phyloP scores from a whole-genome alignment of 64 coral and sea anemone species.

The Astreopora myriophthalma region DNA sequence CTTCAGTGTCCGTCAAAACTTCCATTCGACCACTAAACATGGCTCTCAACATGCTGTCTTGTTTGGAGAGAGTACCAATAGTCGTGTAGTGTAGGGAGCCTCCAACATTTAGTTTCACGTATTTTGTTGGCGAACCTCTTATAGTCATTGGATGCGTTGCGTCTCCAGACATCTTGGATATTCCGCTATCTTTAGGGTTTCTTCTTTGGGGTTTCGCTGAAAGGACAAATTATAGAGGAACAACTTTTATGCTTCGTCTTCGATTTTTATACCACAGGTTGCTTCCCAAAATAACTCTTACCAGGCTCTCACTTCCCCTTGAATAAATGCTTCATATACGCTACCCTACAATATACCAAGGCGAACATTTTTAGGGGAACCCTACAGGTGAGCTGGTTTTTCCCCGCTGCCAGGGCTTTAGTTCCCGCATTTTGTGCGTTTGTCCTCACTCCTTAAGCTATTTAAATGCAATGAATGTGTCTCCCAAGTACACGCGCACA shows the following conservation, averaged over 20 bases:
- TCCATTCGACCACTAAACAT: constrained; percentile 99
- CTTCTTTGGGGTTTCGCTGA: neutral
- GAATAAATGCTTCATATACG: neutral
- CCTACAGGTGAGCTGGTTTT: too few species aligned
- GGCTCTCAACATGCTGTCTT: constrained; percentile 96
- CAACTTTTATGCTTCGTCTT: neutral
- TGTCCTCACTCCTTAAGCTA: too few species aligned
- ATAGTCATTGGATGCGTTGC: constrained; percentile 89
- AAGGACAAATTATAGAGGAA: neutral
- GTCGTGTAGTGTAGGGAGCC: constrained; percentile 95
- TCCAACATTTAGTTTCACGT: constrained; percentile 98
- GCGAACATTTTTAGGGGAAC: neutral
- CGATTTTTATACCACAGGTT: neutral
- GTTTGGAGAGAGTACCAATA: constrained; percentile 93
- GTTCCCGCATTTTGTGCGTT: too few species aligned
- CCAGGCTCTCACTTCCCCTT: neutral
- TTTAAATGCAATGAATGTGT: too few species aligned
- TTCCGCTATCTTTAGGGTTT: neutral
- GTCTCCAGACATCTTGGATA: constrained; percentile 80
- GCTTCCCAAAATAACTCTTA: constrained; percentile 34
- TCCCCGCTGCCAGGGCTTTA: too few species aligned
- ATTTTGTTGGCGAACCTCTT: constrained; percentile 94
- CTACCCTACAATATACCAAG: neutral
- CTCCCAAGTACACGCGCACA: too few species aligned
- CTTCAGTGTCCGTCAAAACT: constrained; percentile 95